These are phyloP conservation scores for Sebastes wilsoni DNA, from an alignment of 2,797 vertebrate genomes.

Conservation along the genomic window DNA sequence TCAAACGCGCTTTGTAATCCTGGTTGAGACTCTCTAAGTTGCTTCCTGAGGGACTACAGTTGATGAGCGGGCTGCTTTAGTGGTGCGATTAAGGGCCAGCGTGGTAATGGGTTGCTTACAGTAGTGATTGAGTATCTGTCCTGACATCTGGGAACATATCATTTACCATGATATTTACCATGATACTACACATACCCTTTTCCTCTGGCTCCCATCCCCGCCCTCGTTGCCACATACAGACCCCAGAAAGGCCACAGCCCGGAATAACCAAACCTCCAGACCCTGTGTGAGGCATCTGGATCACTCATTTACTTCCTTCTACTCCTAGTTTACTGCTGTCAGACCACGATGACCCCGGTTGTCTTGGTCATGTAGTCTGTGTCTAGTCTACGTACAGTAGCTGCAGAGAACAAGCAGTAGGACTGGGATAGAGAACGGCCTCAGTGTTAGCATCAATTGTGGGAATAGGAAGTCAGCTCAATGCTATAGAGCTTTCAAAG, in stretches of 20 bases:
- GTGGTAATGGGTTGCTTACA: background rate
- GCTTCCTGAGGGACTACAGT: background rate
- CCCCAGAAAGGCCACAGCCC: conserved; percentile 69
- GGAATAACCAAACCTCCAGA: conserved; percentile 57
- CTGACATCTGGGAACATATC: conserved; percentile 30
- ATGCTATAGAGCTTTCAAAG: background rate
- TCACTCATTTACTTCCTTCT: conserved; percentile 3
- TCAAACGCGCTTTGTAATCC: background rate
- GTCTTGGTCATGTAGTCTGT: conserved; percentile 22
- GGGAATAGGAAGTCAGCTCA: conserved; percentile 18
- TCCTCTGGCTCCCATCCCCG: conserved; percentile 8
- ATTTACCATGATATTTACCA: background rate
- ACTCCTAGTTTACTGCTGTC: conserved; percentile 16
- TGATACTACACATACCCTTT: conserved; percentile 31
- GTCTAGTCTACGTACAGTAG: conserved; percentile 37
- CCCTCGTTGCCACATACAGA: conserved; percentile 22
- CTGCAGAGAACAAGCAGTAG: conserved; percentile 2
- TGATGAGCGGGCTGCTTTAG: background rate
- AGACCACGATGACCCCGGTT: background rate
- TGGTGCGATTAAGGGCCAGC: background rate
- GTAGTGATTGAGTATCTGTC: conserved; percentile 19
- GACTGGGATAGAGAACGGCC: background rate
- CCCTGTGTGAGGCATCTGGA: conserved; percentile 18
- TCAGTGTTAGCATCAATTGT: background rate
- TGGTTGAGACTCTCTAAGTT: background rate